These are phyloP conservation scores for Catostomus latipinnis DNA, from an alignment of 2,797 vertebrate species.

Conservation along the genomic window DNA sequence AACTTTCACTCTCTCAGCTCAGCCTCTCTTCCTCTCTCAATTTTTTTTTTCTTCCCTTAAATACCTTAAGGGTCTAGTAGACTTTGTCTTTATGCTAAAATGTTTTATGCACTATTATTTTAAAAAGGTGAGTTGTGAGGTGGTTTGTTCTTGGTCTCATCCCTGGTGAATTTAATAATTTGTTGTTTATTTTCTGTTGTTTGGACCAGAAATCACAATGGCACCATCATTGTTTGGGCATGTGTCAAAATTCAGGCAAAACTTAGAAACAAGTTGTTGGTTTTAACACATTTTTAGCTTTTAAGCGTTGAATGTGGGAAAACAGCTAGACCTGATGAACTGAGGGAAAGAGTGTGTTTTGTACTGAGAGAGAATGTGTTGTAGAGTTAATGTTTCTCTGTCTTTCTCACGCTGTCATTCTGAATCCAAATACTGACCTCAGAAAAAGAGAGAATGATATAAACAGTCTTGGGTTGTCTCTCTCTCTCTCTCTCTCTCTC, in stretches of 20 bases:
- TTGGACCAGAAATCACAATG: too few species aligned
- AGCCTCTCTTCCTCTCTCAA: not conserved
- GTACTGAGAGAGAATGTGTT: not conserved
- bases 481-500: not conserved
- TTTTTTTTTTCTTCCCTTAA: not conserved
- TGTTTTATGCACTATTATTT: too few species aligned
- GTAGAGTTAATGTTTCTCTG: constrained; percentile 21
- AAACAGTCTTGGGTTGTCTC: constrained; percentile 28
- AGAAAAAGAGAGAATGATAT: constrained; percentile 45
- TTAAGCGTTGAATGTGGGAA: not conserved
- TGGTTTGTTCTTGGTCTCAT: not conserved
- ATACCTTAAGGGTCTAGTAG: not conserved
- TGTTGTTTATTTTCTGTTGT: too few species aligned
- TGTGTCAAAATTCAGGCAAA: too few species aligned
- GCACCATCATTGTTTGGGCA: too few species aligned
- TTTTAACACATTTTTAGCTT: too few species aligned
- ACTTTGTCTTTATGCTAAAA: not conserved
- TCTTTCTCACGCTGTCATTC: constrained; percentile 51
- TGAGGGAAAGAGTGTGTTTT: not conserved
- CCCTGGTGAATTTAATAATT: too few species aligned
- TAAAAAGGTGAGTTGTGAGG: not conserved
- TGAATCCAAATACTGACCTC: constrained; percentile 32
- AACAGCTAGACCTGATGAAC: not conserved
- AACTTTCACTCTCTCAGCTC: constrained; percentile 54
- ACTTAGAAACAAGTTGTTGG: too few species aligned